Conservation (phyloP, 2,888 invertebrate genomes). For the Pteria penguin region DNA sequence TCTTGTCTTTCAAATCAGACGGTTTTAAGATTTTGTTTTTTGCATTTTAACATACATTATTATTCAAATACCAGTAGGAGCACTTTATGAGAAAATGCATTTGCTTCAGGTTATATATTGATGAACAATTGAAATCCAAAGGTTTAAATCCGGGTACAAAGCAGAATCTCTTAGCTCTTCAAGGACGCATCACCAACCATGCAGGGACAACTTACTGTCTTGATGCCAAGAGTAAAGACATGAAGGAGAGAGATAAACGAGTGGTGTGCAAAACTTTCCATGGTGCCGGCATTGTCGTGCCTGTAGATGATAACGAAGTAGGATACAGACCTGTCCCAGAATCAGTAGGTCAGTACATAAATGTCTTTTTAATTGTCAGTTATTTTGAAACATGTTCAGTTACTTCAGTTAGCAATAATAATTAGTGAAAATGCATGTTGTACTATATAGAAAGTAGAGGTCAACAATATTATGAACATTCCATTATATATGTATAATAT, state of each 20-base stretch:
- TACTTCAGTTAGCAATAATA: too few species aligned
- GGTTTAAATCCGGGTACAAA: conserved; percentile 44
- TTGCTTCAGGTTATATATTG: conserved; percentile 71
- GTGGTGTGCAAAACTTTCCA: conserved; percentile 75
- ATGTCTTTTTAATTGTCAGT: too few species aligned
- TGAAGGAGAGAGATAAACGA: conserved; percentile 81
- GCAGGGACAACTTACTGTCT: conserved; percentile 84
- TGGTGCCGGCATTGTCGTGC: conserved; percentile 83
- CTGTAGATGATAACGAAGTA: conserved; percentile 87
- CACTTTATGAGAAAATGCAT: too few species aligned
- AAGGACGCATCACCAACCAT: conserved; percentile 84
- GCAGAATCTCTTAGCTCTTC: conserved; percentile 80
- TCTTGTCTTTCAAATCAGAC: too few species aligned
- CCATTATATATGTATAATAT: too few species aligned
- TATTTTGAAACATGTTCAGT: too few species aligned
- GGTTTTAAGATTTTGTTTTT: too few species aligned
- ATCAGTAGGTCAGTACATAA: conserved; percentile 80
- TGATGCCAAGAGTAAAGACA: conserved; percentile 83
- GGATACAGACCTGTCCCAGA: conserved; percentile 90
- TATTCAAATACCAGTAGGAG: too few species aligned
- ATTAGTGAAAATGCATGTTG: too few species aligned
- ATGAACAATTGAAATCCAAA: conserved; percentile 65
- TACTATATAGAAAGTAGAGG: too few species aligned
- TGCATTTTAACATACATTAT: too few species aligned
- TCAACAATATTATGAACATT: too few species aligned